A percentile compares a stretch with the other conserved stretches of the same genome.
Conservation (phyloP, 2,888 invertebrate species). For the Empis stercorea region DNA sequence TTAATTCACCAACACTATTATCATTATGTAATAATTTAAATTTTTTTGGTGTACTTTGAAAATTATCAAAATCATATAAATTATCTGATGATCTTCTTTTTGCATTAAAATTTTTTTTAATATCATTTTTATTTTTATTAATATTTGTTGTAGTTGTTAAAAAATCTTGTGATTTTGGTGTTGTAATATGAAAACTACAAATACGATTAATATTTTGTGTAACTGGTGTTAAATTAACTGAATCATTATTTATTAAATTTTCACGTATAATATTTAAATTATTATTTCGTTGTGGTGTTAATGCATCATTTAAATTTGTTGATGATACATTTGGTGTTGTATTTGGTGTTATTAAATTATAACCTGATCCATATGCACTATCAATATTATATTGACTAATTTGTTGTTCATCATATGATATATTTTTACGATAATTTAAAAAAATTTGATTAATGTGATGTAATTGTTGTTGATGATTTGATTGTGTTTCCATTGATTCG, state of each 20-base stretch:
- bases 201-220: slow-evolving; percentile 12
- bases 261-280: slow-evolving; percentile 1
- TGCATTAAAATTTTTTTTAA: background rate
- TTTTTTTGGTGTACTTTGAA: slow-evolving; percentile 12
- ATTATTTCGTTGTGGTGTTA: background rate
- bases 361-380: slow-evolving; percentile 8
- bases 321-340: slow-evolving; percentile 3
- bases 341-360: slow-evolving; percentile 3
- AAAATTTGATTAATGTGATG: too few relatives aligned
- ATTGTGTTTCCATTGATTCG: too few relatives aligned
- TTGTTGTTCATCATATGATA: too few relatives aligned
- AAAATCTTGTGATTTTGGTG: slow-evolving; percentile 6
- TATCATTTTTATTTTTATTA: background rate
- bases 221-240: slow-evolving; percentile 10
- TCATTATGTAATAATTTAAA: background rate
- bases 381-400: background rate
- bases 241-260: background rate
- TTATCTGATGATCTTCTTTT: background rate
- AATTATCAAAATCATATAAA: slow-evolving; percentile 4
- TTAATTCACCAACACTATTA: too few relatives aligned
- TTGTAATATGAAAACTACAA: slow-evolving; percentile 11
- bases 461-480: too few relatives aligned
- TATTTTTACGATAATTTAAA: too few relatives aligned
- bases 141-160: too few relatives aligned
- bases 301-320: background rate